These are phyloP conservation scores for Troides oblongomaculatus DNA, from an alignment of 2,888 invertebrate genomes.

Conservation along the genomic window DNA sequence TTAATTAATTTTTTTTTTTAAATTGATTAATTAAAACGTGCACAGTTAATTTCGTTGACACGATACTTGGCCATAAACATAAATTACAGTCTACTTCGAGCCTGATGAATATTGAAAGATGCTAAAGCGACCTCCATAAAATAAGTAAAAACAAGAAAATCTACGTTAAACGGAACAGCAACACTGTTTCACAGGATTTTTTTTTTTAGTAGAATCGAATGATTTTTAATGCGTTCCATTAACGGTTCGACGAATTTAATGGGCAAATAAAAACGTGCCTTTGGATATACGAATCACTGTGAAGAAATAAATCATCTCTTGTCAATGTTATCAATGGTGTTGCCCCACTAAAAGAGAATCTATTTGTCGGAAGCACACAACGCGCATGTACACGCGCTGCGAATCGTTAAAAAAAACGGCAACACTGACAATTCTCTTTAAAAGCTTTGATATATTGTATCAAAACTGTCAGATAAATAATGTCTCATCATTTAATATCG, in stretches of 20 bases:
- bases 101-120: conserved; percentile 24
- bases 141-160: conserved; percentile 10
- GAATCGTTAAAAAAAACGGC: conserved; percentile 66
- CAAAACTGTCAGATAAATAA: conserved; percentile 41
- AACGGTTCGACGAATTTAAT: conserved; percentile 49
- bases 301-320: conserved; percentile 66
- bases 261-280: conserved; percentile 52
- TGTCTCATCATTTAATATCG: conserved; percentile 35
- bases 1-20: conserved; percentile 9
- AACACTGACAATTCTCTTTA: conserved; percentile 64
- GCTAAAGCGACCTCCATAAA: conserved; percentile 7
- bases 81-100: conserved; percentile 7
- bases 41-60: conserved; percentile 1
- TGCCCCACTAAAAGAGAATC: conserved; percentile 61
- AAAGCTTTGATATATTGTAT: conserved; percentile 60
- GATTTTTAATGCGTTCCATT: conserved; percentile 46
- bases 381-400: conserved; percentile 50
- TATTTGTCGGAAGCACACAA: conserved; percentile 70
- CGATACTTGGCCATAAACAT: conserved; percentile 13
- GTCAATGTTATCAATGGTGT: conserved; percentile 61
- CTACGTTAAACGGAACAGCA: not conserved
- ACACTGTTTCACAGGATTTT: not conserved
- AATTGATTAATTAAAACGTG: not conserved
- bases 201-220: conserved; percentile 7
- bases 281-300: conserved; percentile 59